Evolutionary conservation across 1,140 invertebrate genomes (phyloP).

Genomic region (Pogonognathellus flavescens): DNA sequence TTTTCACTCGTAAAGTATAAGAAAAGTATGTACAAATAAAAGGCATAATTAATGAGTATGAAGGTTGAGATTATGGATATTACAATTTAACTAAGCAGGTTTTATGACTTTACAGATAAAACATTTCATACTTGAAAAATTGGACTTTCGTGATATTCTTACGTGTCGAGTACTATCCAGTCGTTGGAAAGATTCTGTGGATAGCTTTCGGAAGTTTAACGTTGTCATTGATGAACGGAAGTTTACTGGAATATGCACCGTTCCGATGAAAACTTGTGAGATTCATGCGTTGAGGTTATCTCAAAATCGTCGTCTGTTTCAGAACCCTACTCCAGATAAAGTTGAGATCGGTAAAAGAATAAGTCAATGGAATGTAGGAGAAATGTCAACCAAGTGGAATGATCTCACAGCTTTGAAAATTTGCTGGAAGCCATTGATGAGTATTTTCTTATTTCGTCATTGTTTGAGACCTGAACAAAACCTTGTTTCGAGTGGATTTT

Average conservation of each 20-base stretch:
- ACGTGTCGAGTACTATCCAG: background rate
- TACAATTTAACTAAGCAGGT: background rate
- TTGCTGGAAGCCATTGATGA: constrained; percentile 15
- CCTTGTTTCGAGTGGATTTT: background rate
- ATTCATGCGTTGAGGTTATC: background rate
- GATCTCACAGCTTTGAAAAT: background rate
- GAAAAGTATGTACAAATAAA: no score
- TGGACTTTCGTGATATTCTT: background rate
- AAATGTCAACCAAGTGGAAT: constrained; percentile 16
- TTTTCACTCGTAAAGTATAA: background rate
- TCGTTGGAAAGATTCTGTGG: background rate
- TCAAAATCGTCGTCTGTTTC: constrained; percentile 13
- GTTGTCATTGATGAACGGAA: constrained; percentile 6
- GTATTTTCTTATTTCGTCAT: constrained; percentile 7
- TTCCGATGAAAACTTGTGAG: constrained; percentile 17
- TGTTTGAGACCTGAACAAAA: constrained; percentile 6
- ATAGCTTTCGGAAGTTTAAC: constrained; percentile 9
- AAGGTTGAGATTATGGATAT: no score
- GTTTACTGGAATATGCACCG: background rate
- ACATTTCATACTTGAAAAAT: constrained; percentile 12
- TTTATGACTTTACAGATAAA: background rate
- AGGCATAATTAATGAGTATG: no score
- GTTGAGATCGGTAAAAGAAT: constrained; percentile 22
- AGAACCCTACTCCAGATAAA: background rate
- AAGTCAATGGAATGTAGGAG: constrained; percentile 35